A percentile compares a stretch with the other conserved stretches of the same genome.
Evolutionary conservation across 2,113 vertebrate species (phyloP).

Genomic region (Suricata suricatta): DNA sequence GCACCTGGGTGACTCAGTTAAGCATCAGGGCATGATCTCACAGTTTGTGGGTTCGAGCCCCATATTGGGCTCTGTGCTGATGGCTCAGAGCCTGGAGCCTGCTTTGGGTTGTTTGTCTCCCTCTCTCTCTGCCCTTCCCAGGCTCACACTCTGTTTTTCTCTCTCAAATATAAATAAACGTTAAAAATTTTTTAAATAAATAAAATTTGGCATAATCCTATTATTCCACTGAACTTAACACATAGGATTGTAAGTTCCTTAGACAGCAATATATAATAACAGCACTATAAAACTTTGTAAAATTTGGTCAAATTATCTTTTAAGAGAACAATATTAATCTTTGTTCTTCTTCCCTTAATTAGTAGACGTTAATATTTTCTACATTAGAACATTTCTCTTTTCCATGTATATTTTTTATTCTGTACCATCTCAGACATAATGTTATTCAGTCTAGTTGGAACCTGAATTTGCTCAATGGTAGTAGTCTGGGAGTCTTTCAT

Average conservation of each 20-base stretch:
- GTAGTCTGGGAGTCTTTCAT: neutral
- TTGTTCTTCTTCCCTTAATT: constrained; percentile 48
- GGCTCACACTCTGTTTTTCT: too few species aligned
- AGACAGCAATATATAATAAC: neutral
- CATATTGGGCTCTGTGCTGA: too few species aligned
- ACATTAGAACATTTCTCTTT: neutral
- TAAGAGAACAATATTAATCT: constrained; percentile 15
- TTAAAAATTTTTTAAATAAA: too few species aligned
- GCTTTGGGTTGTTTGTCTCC: too few species aligned
- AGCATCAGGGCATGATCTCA: too few species aligned
- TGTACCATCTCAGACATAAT: neutral
- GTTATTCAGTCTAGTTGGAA: constrained; percentile 23
- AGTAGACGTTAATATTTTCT: constrained; percentile 43
- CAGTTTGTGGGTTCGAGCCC: too few species aligned
- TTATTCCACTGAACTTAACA: neutral
- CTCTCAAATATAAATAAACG: too few species aligned
- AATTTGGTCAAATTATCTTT: neutral
- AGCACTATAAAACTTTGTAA: neutral
- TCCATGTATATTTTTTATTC: neutral
- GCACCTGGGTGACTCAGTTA: too few species aligned
- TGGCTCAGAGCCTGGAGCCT: too few species aligned
- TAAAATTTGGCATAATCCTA: neutral
- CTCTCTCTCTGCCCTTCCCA: too few species aligned
- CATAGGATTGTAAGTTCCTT: neutral
- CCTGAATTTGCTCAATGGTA: neutral